Evolutionary conservation across 2,797 vertebrate species (phyloP).

Genomic region (Pampus argenteus): DNA sequence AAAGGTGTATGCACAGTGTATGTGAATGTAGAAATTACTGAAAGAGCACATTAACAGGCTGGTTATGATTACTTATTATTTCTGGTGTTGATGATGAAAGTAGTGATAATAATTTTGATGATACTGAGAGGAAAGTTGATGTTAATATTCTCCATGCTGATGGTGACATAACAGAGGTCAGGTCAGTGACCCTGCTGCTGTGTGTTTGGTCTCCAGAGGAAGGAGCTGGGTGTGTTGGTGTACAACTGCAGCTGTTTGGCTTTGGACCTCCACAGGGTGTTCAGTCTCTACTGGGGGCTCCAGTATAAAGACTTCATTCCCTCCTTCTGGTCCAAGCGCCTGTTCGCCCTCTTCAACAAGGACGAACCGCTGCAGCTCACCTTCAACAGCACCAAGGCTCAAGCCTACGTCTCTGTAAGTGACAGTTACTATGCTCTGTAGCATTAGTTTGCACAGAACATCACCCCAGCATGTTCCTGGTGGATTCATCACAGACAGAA

Average conservation of each 20-base stretch:
- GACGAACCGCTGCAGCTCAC: slow-evolving; percentile 84
- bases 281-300: slow-evolving; percentile 87
- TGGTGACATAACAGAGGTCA: background rate
- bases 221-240: slow-evolving; percentile 93
- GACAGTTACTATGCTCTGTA: background rate
- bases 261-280: slow-evolving; percentile 91
- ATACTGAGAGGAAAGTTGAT: background rate
- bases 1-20: background rate
- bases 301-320: slow-evolving; percentile 85
- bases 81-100: slow-evolving; percentile 1
- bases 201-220: slow-evolving; percentile 87
- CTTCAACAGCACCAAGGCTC: slow-evolving; percentile 89
- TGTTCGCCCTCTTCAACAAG: slow-evolving; percentile 91
- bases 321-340: slow-evolving; percentile 92
- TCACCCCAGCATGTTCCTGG: background rate
- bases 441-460: background rate
- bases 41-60: background rate
- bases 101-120: background rate
- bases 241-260: slow-evolving; percentile 97
- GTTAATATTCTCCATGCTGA: background rate
- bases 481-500: background rate
- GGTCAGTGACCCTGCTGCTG: background rate
- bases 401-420: slow-evolving; percentile 94
- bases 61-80: background rate
- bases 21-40: background rate